Base-by-base conservation (phyloP, 2,113 vertebrate genomes). In the Danionella cerebrum region DNA sequence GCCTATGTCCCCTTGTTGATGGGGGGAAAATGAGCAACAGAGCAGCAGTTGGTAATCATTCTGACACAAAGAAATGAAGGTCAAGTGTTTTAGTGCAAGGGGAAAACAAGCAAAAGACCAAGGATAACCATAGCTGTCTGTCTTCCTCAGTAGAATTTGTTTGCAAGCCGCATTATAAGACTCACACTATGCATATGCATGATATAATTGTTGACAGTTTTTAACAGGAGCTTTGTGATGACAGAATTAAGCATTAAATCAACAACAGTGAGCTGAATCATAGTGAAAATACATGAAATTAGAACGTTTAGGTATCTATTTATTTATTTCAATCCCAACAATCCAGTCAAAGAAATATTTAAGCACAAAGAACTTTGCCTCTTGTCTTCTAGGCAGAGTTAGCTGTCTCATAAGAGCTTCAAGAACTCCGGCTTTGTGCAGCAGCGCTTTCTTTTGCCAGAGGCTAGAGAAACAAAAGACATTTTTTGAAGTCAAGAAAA, bases 11-110 rank as follows among this genome's bases (percentile, higher is more conserved):
- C 48, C 5, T 22, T 41, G 47, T 58, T 19, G 14, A 57, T 75
- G 42, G 27, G 14, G n/a, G 7, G 45, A 42, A 63, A 52, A 72
- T 51, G 75, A 74, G 65, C 44, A 41, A 38, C 25, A 18, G 14
- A 21, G 55, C 58, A 42, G 65, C 57, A 44, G 51, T 41, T 59
- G 64, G 55, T 68, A 71, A 74, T 77, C 69, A 67, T 62, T 51
- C 41, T 70, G 54, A 71, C 48, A 69, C 36, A 31, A 27, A 31
- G 54, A 27, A 29, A 70, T 69, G 67, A 75, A 75, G 78, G 78
- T 77, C 75, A 79, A 70, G 42, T 29, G 39, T 38, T 58, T 67
- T 31, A 19, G 27, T 25, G 45, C 29, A 36, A 58, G 7, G 5
- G 3, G 24, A 11, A 27, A 9, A 13, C 29, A 58, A 7, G 5